phyloP scores from a whole-genome alignment of 2,113 vertebrate genomes.

The Microtus pennsylvanicus region DNA sequence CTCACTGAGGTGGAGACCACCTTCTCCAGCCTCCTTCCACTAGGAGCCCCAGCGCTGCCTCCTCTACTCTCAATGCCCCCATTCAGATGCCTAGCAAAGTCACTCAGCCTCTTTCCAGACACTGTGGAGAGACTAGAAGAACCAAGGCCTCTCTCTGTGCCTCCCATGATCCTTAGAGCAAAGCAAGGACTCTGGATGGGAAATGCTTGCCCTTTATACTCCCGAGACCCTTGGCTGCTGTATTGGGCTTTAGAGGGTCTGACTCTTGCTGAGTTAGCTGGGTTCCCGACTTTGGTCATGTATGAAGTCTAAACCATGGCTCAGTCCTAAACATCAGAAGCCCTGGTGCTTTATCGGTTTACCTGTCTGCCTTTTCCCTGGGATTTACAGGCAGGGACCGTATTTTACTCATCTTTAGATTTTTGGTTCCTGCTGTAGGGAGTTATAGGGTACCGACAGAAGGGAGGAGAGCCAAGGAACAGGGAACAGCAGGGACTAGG shows the following conservation, averaged over 20 bases:
- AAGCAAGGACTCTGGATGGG: neutral
- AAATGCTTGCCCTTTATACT: neutral
- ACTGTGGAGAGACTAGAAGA: neutral
- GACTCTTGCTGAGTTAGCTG: neutral
- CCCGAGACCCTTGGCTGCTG: neutral
- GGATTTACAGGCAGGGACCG: neutral
- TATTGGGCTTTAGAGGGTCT: neutral
- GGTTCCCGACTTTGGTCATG: neutral
- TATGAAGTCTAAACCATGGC: neutral
- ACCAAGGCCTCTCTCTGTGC: neutral
- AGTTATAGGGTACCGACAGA: neutral
- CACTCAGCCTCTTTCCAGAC: neutral
- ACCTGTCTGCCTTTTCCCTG: neutral
- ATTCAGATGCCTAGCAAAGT: neutral
- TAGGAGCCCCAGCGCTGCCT: neutral
- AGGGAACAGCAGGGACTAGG: neutral
- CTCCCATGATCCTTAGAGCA: neutral
- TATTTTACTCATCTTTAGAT: neutral
- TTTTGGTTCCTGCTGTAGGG: neutral
- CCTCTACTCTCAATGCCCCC: fast-evolving
- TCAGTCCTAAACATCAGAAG: neutral
- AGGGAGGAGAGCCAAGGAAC: neutral
- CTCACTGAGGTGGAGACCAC: neutral
- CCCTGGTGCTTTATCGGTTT: neutral
- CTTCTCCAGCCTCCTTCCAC: neutral